Percentiles rank a stretch among this genome's conserved stretches.
These are phyloP conservation scores for Danionella dracula DNA, from an alignment of 2,797 vertebrate species.

Conservation along the genomic window DNA sequence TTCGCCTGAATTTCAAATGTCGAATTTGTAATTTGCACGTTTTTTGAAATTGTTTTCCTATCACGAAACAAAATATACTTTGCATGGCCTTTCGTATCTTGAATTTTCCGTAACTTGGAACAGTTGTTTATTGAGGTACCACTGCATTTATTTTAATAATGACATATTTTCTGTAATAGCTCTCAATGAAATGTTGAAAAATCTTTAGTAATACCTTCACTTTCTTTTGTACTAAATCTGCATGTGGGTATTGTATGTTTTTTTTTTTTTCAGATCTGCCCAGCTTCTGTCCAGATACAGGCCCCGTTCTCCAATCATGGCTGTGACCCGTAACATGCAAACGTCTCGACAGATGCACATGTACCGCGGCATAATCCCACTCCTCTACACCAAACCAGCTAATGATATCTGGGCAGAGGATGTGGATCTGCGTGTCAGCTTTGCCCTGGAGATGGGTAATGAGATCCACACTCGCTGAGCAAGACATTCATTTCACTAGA, in stretches of 20 bases:
- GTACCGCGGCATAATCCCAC: constrained; percentile 88
- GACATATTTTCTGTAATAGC: too few relatives aligned
- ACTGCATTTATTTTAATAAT: too few relatives aligned
- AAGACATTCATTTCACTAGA: not conserved
- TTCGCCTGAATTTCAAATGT: too few relatives aligned
- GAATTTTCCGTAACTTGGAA: too few relatives aligned
- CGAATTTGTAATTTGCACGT: too few relatives aligned
- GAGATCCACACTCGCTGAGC: not conserved
- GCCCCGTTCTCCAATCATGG: constrained; percentile 91
- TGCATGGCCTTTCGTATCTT: too few relatives aligned
- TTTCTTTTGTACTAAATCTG: too few relatives aligned
- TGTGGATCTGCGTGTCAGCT: constrained; percentile 87
- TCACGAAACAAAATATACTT: too few relatives aligned
- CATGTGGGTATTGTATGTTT: not conserved
- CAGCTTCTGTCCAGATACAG: constrained; percentile 91
- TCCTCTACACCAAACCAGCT: constrained; percentile 87
- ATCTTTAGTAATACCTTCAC: too few relatives aligned
- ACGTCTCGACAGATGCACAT: constrained; percentile 89
- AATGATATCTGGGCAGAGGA: constrained; percentile 92
- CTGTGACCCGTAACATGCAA: constrained; percentile 87
- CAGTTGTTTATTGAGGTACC: too few relatives aligned
- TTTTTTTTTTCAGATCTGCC: constrained; percentile 75
- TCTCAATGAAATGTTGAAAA: too few relatives aligned
- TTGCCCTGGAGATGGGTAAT: constrained; percentile 90
- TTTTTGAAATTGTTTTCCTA: too few relatives aligned